A percentile compares a stretch with the other conserved stretches of the same genome.
Evolutionary conservation across 1,140 invertebrate genomes (phyloP).

Genomic region (Bactericera cockerelli): DNA sequence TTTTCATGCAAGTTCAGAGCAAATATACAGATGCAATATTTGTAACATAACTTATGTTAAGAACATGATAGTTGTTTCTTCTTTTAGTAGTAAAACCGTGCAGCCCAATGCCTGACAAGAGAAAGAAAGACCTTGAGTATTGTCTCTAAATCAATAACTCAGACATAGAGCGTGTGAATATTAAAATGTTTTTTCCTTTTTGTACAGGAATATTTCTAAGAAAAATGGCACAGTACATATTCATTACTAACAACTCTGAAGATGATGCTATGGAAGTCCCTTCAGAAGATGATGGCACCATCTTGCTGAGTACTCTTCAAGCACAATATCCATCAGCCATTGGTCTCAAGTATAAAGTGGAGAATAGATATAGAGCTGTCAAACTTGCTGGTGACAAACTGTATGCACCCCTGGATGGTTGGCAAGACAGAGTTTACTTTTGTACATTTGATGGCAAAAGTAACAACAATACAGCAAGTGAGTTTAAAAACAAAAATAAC

Average conservation of each 20-base stretch:
- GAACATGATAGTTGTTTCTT: too few relatives aligned
- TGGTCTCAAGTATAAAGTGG: constrained; percentile 80
- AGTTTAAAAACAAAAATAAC: constrained; percentile 80
- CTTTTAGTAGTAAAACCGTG: too few relatives aligned
- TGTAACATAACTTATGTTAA: too few relatives aligned
- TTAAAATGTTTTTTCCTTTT: too few relatives aligned
- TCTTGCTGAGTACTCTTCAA: constrained; percentile 69
- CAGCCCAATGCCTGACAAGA: too few relatives aligned
- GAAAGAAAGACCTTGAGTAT: too few relatives aligned
- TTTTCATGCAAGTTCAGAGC: too few relatives aligned
- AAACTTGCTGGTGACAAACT: constrained; percentile 69
- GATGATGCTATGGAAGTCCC: constrained; percentile 85
- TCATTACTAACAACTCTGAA: constrained; percentile 76
- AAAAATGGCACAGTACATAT: constrained; percentile 31
- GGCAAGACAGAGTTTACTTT: constrained; percentile 73
- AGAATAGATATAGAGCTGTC: constrained; percentile 68
- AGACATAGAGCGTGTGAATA: too few relatives aligned
- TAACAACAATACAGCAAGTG: constrained; percentile 26
- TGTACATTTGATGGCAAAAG: constrained; percentile 94
- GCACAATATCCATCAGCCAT: constrained; percentile 85
- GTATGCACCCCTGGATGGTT: constrained; percentile 73
- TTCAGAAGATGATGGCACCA: constrained; percentile 69
- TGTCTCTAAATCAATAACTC: too few relatives aligned
- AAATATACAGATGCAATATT: too few relatives aligned
- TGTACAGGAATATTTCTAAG: too few relatives aligned